Percentiles rank a stretch among this genome's conserved stretches.
These are phyloP conservation scores for Cantharis nigra DNA, from an alignment of 2,888 invertebrate species.

Conservation along the genomic window DNA sequence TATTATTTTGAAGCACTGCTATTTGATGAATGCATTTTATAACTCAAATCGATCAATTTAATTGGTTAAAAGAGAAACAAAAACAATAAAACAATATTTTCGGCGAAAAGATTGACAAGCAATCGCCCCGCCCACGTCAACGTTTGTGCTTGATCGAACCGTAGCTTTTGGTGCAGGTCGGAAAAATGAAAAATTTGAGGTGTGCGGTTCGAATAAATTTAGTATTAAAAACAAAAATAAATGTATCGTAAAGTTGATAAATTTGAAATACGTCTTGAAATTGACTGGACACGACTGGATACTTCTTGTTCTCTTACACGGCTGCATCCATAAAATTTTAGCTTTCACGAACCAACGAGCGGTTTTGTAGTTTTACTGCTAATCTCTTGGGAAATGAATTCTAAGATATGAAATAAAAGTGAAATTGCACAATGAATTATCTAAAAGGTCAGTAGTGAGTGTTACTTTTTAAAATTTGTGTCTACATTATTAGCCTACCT, in stretches of 20 bases:
- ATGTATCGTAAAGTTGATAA: slow-evolving; percentile 24
- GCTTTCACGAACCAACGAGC: slow-evolving; percentile 30
- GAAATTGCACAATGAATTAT: slow-evolving; percentile 32
- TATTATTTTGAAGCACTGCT: background rate
- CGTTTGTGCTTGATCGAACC: background rate
- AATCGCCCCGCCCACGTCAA: background rate
- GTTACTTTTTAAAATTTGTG: background rate
- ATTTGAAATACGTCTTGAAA: slow-evolving; percentile 35
- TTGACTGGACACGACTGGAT: slow-evolving; percentile 34
- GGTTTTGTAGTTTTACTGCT: slow-evolving; percentile 33
- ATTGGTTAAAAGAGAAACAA: background rate
- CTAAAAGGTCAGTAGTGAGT: slow-evolving; percentile 20
- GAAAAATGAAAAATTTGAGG: background rate
- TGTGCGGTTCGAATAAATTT: background rate
- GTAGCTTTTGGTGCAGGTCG: background rate
- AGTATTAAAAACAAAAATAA: background rate
- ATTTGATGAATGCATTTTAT: background rate
- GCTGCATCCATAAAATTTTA: slow-evolving; percentile 33
- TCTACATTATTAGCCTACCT: slow-evolving; percentile 1
- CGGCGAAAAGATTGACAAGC: background rate
- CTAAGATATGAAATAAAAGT: slow-evolving; percentile 31
- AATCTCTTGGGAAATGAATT: slow-evolving; percentile 33
- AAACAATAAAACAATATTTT: background rate
- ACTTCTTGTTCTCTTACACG: slow-evolving; percentile 29
- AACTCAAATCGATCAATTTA: background rate